phyloP scores from a whole-genome alignment of 2,888 invertebrate species.

The Melipona beecheii region DNA sequence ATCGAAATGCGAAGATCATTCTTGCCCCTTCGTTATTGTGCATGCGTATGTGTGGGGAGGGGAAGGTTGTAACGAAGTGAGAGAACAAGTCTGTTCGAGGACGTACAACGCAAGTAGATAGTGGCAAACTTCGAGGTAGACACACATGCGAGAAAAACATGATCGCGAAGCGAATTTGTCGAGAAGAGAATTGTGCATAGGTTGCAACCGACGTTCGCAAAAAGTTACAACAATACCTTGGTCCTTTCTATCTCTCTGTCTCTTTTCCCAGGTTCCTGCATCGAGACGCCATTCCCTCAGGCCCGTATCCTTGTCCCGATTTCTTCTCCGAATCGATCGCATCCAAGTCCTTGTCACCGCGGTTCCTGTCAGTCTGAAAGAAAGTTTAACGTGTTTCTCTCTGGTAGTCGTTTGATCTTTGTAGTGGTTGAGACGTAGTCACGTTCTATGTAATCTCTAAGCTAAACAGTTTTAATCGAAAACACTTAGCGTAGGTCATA shows the following conservation, averaged over 20 bases:
- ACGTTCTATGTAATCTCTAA: slow-evolving; percentile 81
- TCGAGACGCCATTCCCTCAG: slow-evolving; percentile 18
- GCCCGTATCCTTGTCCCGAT: background rate
- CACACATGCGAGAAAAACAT: slow-evolving; percentile 34
- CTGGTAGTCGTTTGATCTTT: slow-evolving; percentile 79
- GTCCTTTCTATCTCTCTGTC: slow-evolving; percentile 52
- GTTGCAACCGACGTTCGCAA: slow-evolving; percentile 39
- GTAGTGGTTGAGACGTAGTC: slow-evolving; percentile 80
- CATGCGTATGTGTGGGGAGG: slow-evolving; percentile 56
- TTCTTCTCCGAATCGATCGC: slow-evolving; percentile 30
- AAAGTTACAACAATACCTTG: slow-evolving; percentile 16
- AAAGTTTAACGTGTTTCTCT: slow-evolving; percentile 79
- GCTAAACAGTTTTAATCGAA: slow-evolving; percentile 80
- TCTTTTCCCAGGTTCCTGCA: slow-evolving; percentile 35
- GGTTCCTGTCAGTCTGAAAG: slow-evolving; percentile 64
- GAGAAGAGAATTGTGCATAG: slow-evolving; percentile 43
- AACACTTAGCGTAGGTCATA: slow-evolving; percentile 79
- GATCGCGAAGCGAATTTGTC: slow-evolving; percentile 15
- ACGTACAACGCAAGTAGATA: slow-evolving; percentile 36
- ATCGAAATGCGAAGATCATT: slow-evolving; percentile 51
- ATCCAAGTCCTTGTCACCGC: slow-evolving; percentile 38
- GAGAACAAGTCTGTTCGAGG: slow-evolving; percentile 27
- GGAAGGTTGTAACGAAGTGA: slow-evolving; percentile 45
- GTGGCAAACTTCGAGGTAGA: slow-evolving; percentile 45
- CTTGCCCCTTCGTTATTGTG: slow-evolving; percentile 62